Evolutionary conservation across 2,797 vertebrate species (phyloP), one percentile per base, ranked within the genome.

Genomic region (Garrulus glandarius): DNA sequence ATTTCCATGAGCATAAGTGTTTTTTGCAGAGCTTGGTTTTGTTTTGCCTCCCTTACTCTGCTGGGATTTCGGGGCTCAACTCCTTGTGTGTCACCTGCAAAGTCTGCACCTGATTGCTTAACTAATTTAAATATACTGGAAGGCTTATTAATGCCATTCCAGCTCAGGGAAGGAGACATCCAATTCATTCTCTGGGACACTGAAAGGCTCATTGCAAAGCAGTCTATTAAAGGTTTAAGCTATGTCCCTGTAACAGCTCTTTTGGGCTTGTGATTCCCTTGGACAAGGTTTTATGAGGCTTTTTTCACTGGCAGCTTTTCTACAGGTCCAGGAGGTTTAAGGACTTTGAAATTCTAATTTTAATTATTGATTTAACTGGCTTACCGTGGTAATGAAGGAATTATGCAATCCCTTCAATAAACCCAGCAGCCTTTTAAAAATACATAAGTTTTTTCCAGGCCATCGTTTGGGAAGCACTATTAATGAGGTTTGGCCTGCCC

Each of bases 401-500:
- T 95, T 95, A 92, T 37, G 88, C 78, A 95, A 93, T 41, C 23
- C 44, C 46, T 72, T 37, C 11, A 2, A 41, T 61, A 65, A 72
- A 47, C 43, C 18, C 74, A 81, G 60, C 80, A 95, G 39, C 32
- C 47, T 80, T 92, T 95, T 87, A 52, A 86, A 96, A 95, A 94
- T 61, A 76, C 65, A 37, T n/a, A 16, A 15, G 20, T 82, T 82
- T 63, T 83, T 95, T 94, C 80, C 93, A 84, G 74, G 61, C 50
- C 36, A 0, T 11, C 32, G 47, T 65, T 79, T 72, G 56, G 77
- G 59, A 81, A 94, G 34, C 21, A 43, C 30, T 76, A 3, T 50
- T 94, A 87, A 94, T 74, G 88, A 94, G 39, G 24, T 39, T 61
- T 13, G 4, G 46, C 30, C 16, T 77, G 61, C 26, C 74, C 53